A percentile compares a stretch with the other conserved stretches of the same genome.
Conservation (phyloP, 64 coral and sea anemone species). For the Montipora capricornis region DNA sequence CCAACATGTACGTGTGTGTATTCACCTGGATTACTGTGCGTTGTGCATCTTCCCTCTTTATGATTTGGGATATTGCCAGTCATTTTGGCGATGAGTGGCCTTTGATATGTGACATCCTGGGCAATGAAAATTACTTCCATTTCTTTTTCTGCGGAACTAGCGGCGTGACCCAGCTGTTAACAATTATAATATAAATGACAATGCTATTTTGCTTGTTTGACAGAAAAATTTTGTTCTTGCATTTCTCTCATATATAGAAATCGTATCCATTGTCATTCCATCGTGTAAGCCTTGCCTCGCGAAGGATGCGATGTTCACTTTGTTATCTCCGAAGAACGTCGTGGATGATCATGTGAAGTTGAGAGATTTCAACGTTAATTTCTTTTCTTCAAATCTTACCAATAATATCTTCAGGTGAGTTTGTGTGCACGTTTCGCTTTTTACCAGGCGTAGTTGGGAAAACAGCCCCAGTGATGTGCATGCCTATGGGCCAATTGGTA, state of each 20-base stretch:
- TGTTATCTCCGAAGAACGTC: conserved; percentile 8
- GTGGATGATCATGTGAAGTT: neutral
- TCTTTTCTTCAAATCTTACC: neutral
- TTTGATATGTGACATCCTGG: neutral
- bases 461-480: neutral
- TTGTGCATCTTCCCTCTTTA: neutral
- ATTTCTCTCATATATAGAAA: neutral
- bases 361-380: conserved; percentile 8
- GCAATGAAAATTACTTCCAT: neutral
- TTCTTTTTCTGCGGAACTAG: neutral
- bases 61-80: neutral
- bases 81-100: neutral
- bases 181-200: neutral
- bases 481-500: neutral
- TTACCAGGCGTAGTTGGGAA: neutral
- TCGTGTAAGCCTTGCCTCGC: conserved; percentile 45
- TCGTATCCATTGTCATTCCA: conserved; percentile 36
- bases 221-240: conserved; percentile 23
- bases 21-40: neutral
- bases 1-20: neutral
- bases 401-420: conserved; percentile 29
- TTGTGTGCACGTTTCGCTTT: neutral
- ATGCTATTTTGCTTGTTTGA: neutral
- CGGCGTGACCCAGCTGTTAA: conserved; percentile 42
- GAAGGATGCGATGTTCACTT: conserved; percentile 38